Base-by-base conservation (phyloP, 2,888 invertebrate species). In the Dolichopus griseipennis region DNA sequence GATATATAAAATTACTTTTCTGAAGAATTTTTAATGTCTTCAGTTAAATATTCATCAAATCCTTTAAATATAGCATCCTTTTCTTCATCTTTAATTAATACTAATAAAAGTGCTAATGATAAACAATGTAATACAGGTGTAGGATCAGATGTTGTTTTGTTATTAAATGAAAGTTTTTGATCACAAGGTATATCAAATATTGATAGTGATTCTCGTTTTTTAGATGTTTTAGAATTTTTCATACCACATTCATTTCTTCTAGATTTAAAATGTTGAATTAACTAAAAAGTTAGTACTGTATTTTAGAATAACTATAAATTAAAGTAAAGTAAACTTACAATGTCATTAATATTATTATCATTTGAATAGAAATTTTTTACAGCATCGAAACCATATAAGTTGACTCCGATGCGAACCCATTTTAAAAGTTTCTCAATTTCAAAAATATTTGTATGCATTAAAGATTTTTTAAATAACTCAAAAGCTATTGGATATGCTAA, bases 141-240 rank as follows among this genome's bases (percentile, higher is more conserved):
- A 7, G 75, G 76, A 33, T 78, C 76, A 10, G 64, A 64, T 9
- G 20, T 18, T n/a, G 4, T 22, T 62, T 22, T 21, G 3, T 6
- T 10, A 20, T 20, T 22, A 3, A 5, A 8, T 21, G 9, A 10
- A 22, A 2, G 4, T 20, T 20, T 18, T 3, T 21, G 8, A 62
- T 62, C 22, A 20, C n/a, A 73, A 21, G 52, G 18, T 4, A 79
- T 75, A 67, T 81, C 81, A 67, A 81, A 81, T 66, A 81, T 73
- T 10, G 80, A 81, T 0, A 82, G 77, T 0, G 81, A 79, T 20
- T 77, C 75, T 2, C 79, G 75, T 33, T 75, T 75, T 34, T 74
- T 76, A 0, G 70, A 18, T n/a, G 2, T 4, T 33, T 64, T 64
- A 33, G 1, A 1, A 20, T 34, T 33, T 64, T 37, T 64, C 2